Conservation (phyloP, 2,113 vertebrate species). For the Rhinichthys klamathensis region DNA sequence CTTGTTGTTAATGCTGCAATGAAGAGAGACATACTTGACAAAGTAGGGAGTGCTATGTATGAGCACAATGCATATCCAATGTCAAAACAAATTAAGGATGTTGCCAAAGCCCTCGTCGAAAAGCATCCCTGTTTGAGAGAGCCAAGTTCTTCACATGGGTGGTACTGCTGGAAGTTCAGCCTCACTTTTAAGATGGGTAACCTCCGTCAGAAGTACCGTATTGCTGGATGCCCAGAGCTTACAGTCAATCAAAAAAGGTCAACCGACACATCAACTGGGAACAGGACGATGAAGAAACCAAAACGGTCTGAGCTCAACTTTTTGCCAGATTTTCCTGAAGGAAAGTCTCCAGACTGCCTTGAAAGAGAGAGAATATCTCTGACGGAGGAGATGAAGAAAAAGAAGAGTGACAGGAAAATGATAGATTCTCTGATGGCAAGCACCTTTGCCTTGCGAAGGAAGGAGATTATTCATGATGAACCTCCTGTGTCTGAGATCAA, state of each 20-base stretch:
- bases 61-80: slow-evolving; percentile 3
- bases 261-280: neutral
- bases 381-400: neutral
- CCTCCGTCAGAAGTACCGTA: slow-evolving; percentile 17
- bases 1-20: neutral
- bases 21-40: slow-evolving; percentile 3
- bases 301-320: slow-evolving; percentile 22
- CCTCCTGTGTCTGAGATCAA: neutral
- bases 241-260: neutral
- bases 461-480: neutral
- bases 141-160: slow-evolving; percentile 27
- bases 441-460: neutral
- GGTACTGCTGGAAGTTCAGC: slow-evolving; percentile 38
- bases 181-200: slow-evolving; percentile 52
- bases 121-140: slow-evolving; percentile 54
- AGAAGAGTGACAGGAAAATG: neutral
- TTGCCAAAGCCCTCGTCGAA: slow-evolving; percentile 44
- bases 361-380: neutral
- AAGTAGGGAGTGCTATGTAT: neutral
- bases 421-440: neutral
- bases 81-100: slow-evolving; percentile 9
- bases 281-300: neutral
- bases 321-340: slow-evolving; percentile 30
- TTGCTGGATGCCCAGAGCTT: neutral
- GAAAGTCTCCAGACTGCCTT: neutral